Evolutionary conservation across 2,797 vertebrate species (phyloP).

Genomic region (Gouania willdenowi): DNA sequence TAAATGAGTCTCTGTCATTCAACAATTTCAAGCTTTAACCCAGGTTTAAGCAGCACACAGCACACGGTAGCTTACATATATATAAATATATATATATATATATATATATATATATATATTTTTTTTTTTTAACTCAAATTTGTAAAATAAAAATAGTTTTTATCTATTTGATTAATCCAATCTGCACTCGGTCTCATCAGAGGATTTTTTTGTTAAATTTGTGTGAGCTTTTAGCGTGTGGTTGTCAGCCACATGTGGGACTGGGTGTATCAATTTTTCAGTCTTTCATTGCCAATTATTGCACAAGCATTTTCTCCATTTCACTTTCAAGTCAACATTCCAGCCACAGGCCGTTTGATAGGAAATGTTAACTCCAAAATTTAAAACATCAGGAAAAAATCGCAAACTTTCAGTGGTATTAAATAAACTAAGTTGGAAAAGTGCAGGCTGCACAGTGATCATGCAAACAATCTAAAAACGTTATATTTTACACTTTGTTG

Average conservation of each 20-base stretch:
- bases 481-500: too few species aligned
- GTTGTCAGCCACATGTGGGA: conserved; percentile 64
- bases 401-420: conserved; percentile 1
- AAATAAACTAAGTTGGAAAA: conserved; percentile 6
- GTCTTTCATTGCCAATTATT: conserved; percentile 71
- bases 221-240: conserved; percentile 56
- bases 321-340: conserved; percentile 71
- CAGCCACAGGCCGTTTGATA: conserved; percentile 43
- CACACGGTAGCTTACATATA: too few species aligned
- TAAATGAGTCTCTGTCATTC: too few species aligned
- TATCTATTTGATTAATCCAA: too few species aligned
- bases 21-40: too few species aligned
- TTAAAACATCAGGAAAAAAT: conserved; percentile 39
- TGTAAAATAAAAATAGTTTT: too few species aligned
- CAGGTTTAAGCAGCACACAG: too few species aligned
- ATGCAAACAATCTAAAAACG: not conserved
- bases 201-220: conserved; percentile 31
- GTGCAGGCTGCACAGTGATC: not conserved
- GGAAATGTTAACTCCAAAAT: conserved; percentile 53
- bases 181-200: conserved; percentile 55
- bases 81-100: too few species aligned
- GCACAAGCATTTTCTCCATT: conserved; percentile 67
- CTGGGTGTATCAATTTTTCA: conserved; percentile 61
- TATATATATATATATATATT: too few species aligned
- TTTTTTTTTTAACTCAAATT: too few species aligned